Evolutionary conservation across 2,888 invertebrate species (phyloP).

Genomic region (Patella depressa): DNA sequence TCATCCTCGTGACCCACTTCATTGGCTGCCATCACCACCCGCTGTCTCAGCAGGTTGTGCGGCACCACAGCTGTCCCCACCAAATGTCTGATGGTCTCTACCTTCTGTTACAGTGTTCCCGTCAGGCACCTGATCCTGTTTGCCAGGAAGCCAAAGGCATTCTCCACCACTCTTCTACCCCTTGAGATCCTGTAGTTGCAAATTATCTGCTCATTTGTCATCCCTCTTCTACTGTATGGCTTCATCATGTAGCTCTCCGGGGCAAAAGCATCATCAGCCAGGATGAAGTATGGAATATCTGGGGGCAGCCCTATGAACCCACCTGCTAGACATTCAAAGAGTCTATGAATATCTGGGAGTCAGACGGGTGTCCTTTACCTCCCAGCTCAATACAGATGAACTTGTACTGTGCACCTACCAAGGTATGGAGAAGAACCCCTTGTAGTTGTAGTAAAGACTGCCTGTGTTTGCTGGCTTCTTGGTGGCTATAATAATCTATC

Average conservation of each 20-base stretch:
- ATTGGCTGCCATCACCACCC: too few species aligned
- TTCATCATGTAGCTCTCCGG: constrained; percentile 39
- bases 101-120: constrained; percentile 12
- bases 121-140: constrained; percentile 18
- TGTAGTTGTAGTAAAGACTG: too few species aligned
- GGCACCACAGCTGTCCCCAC: not conserved
- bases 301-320: too few species aligned
- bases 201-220: constrained; percentile 23
- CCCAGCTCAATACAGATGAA: too few species aligned
- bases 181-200: constrained; percentile 15
- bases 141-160: constrained; percentile 19
- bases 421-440: too few species aligned
- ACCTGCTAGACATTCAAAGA: too few species aligned
- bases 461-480: too few species aligned
- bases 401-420: too few species aligned
- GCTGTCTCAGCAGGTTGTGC: not conserved
- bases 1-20: not conserved
- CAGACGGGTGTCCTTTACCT: too few species aligned
- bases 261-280: constrained; percentile 38
- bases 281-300: constrained; percentile 25
- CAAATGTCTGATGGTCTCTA: not conserved
- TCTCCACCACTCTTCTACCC: constrained; percentile 9
- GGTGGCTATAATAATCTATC: too few species aligned
- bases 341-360: too few species aligned
- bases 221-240: constrained; percentile 28